Percentiles rank a stretch among this genome's conserved stretches.
These are phyloP conservation scores for Redunca redunca DNA, from an alignment of 2,113 vertebrate genomes.

Conservation along the genomic window DNA sequence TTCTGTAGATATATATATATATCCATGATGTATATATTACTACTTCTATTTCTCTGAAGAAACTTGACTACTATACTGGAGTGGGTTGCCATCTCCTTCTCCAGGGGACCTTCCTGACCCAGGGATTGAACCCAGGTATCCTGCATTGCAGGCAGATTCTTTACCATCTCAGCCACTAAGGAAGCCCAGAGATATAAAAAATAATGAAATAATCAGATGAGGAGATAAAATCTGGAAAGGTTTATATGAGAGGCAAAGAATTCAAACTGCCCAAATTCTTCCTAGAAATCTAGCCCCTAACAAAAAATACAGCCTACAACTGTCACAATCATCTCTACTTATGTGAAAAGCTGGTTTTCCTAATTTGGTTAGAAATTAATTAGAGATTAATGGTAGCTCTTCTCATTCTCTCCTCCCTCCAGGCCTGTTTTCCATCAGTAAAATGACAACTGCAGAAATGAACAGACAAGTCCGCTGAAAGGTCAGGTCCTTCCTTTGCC, in stretches of 20 bases:
- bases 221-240: neutral
- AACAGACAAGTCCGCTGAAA: neutral
- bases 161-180: neutral
- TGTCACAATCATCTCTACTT: neutral
- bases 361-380: neutral
- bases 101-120: neutral
- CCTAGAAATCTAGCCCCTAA: neutral
- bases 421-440: neutral
- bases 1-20: neutral
- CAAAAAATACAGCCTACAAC: neutral
- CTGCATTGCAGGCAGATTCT: neutral
- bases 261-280: neutral
- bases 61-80: neutral
- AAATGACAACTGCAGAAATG: neutral
- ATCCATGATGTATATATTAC: neutral
- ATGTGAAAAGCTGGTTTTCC: neutral
- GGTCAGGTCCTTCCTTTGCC: neutral
- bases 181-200: neutral
- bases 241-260: neutral
- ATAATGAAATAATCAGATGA: neutral
- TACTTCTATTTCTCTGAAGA: neutral
- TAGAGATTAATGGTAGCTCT: neutral
- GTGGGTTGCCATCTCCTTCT: neutral
- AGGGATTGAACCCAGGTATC: neutral
- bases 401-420: neutral